Conservation (phyloP, 2,797 vertebrate species). For the Sebastes melanostomus region DNA sequence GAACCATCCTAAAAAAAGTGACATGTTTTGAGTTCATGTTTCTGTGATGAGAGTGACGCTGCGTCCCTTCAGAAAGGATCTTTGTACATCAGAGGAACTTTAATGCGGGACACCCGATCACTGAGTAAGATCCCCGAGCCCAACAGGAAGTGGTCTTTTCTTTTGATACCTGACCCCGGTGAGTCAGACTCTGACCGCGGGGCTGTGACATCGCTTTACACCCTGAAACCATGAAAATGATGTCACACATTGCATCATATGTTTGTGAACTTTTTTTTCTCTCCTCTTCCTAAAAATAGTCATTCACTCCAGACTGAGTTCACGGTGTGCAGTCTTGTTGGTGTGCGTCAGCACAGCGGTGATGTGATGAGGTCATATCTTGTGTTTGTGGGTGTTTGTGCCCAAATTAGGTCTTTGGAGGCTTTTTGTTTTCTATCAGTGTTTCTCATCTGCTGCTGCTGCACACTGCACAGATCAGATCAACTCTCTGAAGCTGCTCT, state of each 20-base stretch:
- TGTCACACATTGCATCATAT: slow-evolving; percentile 1
- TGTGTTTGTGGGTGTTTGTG: background rate
- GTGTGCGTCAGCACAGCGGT: too few species aligned
- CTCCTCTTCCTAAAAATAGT: background rate
- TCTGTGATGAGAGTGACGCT: background rate
- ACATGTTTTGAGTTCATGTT: background rate
- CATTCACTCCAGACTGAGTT: background rate
- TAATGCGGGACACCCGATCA: background rate
- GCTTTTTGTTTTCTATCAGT: background rate
- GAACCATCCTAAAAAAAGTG: background rate
- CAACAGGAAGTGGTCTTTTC: slow-evolving; percentile 3
- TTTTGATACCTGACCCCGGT: slow-evolving; percentile 18
- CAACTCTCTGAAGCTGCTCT: background rate
- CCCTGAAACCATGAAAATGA: background rate
- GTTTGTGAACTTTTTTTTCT: background rate
- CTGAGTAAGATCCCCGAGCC: background rate
- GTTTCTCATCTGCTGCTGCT: background rate
- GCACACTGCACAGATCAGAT: background rate
- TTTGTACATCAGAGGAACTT: background rate
- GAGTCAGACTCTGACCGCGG: background rate
- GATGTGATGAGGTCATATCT: background rate
- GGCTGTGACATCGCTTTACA: background rate
- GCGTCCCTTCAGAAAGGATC: background rate
- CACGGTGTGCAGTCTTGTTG: background rate
- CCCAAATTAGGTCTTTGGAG: slow-evolving; percentile 18